Percentiles rank a stretch among this genome's conserved stretches.
phyloP scores from a whole-genome alignment of 2,113 vertebrate genomes.

The Amblyornis subalaris region DNA sequence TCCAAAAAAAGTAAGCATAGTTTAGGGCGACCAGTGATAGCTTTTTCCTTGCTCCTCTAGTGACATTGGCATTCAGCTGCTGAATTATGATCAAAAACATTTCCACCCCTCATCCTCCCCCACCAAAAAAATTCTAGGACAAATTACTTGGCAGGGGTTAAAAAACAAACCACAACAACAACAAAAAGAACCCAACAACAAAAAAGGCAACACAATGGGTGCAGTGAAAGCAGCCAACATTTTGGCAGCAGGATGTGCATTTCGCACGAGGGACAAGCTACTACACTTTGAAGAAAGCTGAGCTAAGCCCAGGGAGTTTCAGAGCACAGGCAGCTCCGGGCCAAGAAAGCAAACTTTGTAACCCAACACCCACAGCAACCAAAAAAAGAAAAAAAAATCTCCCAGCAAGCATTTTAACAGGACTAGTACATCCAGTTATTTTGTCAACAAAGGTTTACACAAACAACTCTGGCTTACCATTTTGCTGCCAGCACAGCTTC shows the following conservation, averaged over 20 bases:
- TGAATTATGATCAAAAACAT: not conserved
- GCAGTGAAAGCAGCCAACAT: not conserved
- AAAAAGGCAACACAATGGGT: not conserved
- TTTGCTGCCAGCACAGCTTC: not conserved
- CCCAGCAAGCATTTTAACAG: not conserved
- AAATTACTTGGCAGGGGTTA: not conserved
- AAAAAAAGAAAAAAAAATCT: not conserved
- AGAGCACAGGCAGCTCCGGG: not conserved
- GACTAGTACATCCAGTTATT: not conserved
- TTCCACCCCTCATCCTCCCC: not conserved
- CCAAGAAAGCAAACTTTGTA: constrained; percentile 14
- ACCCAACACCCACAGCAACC: not conserved
- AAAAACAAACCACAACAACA: not conserved
- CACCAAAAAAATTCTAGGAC: not conserved
- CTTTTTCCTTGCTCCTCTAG: not conserved
- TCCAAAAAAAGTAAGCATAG: not conserved
- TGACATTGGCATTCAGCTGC: not conserved
- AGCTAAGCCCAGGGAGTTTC: constrained; percentile 1
- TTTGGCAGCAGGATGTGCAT: constrained; percentile 1
- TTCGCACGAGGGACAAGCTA: not conserved
- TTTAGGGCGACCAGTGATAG: not conserved
- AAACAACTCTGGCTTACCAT: not conserved
- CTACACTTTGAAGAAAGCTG: not conserved
- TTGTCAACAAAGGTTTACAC: constrained; percentile 8
- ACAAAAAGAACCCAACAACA: not conserved